These are phyloP conservation scores for Arion vulgaris DNA, from an alignment of 1,140 invertebrate species.

Conservation along the genomic window DNA sequence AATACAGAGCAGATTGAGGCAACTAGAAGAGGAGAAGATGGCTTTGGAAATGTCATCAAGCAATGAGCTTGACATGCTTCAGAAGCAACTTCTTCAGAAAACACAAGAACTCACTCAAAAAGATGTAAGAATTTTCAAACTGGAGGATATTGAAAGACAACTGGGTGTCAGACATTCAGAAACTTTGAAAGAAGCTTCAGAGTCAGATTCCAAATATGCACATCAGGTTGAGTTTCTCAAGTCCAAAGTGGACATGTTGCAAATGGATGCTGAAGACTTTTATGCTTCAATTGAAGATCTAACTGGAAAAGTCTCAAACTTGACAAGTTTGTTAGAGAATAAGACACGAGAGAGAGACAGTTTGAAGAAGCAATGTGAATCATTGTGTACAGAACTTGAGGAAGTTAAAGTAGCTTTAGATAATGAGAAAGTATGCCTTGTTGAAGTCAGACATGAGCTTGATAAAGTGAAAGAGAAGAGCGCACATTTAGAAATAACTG, in stretches of 20 bases:
- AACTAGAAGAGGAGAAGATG: background rate
- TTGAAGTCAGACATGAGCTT: background rate
- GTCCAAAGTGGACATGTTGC: conserved; percentile 28
- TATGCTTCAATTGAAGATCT: conserved; percentile 7
- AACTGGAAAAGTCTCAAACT: background rate
- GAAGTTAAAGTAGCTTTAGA: background rate
- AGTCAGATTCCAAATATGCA: background rate
- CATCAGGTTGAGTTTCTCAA: conserved; percentile 4
- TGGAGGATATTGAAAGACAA: background rate
- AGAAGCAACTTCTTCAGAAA: background rate
- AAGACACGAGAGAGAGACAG: conserved; percentile 2
- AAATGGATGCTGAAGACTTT: conserved; percentile 33
- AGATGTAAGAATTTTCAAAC: background rate
- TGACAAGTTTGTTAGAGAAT: background rate
- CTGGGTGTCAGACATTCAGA: background rate
- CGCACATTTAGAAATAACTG: background rate
- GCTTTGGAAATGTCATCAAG: background rate
- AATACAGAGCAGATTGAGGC: background rate
- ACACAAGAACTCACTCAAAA: background rate
- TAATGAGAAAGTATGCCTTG: background rate
- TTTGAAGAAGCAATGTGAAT: background rate
- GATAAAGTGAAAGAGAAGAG: background rate
- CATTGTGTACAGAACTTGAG: background rate
- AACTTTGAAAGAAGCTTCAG: background rate
- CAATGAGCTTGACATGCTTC: background rate